Base-by-base conservation (phyloP, 2,888 invertebrate genomes). In the Euspilapteryx auroguttella region DNA sequence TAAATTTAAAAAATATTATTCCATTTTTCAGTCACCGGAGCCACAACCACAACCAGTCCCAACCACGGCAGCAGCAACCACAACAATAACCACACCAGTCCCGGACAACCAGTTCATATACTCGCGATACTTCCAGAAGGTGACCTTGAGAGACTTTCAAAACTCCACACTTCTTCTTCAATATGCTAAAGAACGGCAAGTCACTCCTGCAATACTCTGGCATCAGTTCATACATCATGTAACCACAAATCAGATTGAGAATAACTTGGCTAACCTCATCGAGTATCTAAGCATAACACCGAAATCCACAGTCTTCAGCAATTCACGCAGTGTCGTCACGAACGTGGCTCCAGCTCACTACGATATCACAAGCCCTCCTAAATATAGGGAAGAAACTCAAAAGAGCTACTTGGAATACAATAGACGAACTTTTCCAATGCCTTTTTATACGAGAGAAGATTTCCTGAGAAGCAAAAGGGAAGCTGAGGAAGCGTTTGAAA, bases 401-500 rank as follows among this genome's bases (percentile, higher is more conserved):
- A 10, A n/a, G 6, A 5, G n/a, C 7, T n/a, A n/a, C 5, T n/a
- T 4, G n/a, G 22, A 5, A n/a, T 22, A n/a, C 10, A 10, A 22
- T 5, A 8, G 4, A 4, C 7, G 10, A 4, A 10, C 7, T 22
- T 4, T n/a, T n/a, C 4, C 22, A 22, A 4, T 9, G 6, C 22
- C n/a, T 22, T n/a, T 22, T 2, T 27, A 27, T 9, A 21, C 27
- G 3, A 6, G 21, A 9, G 27, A 3, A 9, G 27, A 27, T 8
- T 27, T 21, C n/a, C 14, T 27, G 27, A n/a, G 4, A 9, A 11
- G 21, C 2, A 27, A 27, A n/a, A 12, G n/a, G 10, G 27, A 21
- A 4, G 27, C 27, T 12, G 27, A 27, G 13, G 21, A 27, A 4
- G 21, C 9, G 2, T 27, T 27, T 27, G 21, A 13, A n/a, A 21